These are phyloP conservation scores for Apamea epomidion DNA, from an alignment of 2,888 invertebrate genomes.

Conservation along the genomic window DNA sequence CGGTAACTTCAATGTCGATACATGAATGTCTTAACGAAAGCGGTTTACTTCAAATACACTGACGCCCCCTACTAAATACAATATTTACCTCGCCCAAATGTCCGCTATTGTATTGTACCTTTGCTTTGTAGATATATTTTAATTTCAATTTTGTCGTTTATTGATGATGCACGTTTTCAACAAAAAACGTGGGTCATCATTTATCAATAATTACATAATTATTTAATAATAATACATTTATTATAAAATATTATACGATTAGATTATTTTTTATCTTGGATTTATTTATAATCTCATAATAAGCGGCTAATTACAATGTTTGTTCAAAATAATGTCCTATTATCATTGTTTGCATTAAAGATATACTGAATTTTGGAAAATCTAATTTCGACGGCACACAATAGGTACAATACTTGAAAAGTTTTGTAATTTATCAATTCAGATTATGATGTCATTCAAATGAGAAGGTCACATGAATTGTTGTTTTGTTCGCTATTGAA, in stretches of 20 bases:
- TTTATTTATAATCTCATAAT: slow-evolving; percentile 28
- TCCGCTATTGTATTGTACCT: background rate
- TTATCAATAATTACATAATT: too few relatives aligned
- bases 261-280: slow-evolving; percentile 30
- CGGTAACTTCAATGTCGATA: background rate
- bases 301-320: slow-evolving; percentile 10
- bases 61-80: background rate
- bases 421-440: background rate
- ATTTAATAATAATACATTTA: too few relatives aligned
- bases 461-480: background rate
- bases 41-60: background rate
- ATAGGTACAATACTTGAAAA: background rate
- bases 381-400: background rate
- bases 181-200: too few relatives aligned
- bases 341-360: background rate
- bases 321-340: background rate
- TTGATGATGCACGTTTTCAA: too few relatives aligned
- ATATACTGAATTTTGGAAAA: background rate
- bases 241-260: slow-evolving; percentile 10
- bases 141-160: background rate
- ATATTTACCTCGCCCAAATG: background rate
- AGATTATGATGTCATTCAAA: background rate
- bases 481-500: background rate
- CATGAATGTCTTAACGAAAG: background rate
- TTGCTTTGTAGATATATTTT: background rate